Conservation (phyloP, 2,888 invertebrate species). For the Phortica okadai region DNA sequence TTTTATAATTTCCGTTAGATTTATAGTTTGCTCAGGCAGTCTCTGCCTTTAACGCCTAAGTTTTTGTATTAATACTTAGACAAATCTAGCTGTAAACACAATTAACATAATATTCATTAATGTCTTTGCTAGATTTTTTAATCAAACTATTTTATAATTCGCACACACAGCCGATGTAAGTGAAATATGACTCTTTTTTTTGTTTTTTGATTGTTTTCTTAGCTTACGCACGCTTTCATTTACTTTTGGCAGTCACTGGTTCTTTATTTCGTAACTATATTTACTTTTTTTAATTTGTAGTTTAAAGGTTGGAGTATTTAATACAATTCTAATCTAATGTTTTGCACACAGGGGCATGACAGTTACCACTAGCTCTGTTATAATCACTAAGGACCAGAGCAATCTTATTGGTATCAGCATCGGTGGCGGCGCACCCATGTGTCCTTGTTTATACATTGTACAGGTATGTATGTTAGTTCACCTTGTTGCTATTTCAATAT, state of each 20-base stretch:
- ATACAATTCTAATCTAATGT: not conserved
- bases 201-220: not conserved
- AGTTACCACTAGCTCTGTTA: constrained; percentile 94
- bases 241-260: constrained; percentile 11
- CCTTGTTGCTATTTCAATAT: not conserved
- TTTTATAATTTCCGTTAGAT: not conserved
- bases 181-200: constrained; percentile 26
- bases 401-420: constrained; percentile 98
- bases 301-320: not conserved
- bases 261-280: not conserved
- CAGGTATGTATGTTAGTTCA: constrained; percentile 80
- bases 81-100: constrained; percentile 25
- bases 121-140: constrained; percentile 48
- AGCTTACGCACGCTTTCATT: constrained; percentile 19
- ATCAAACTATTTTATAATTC: constrained; percentile 43
- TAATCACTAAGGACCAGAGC: constrained; percentile 93
- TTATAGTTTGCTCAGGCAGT: constrained; percentile 20
- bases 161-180: constrained; percentile 55
- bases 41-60: constrained; percentile 18
- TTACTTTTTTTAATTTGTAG: not conserved
- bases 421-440: constrained; percentile 95
- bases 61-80: constrained; percentile 5
- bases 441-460: constrained; percentile 98
- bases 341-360: constrained; percentile 92
- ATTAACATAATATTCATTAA: constrained; percentile 18